Base-by-base conservation (phyloP, 2,888 invertebrate species). In the Cyclophora albipunctata region DNA sequence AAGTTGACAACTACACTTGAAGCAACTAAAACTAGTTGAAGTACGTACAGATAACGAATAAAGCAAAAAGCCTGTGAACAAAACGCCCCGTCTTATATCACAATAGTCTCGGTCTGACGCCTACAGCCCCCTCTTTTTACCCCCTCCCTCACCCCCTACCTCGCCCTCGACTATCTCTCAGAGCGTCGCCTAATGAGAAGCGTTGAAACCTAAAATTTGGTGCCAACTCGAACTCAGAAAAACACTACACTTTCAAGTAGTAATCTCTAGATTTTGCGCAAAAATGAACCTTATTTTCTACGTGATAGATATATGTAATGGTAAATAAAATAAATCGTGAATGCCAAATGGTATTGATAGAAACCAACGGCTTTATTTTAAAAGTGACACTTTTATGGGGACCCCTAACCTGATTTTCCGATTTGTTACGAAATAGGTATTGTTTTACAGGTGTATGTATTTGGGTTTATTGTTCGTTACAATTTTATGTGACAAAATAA, bases 151-250 rank as follows among this genome's bases (percentile, higher is more conserved):
- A 55, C 52, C 50, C 52, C 46, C 56, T 59, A 58, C 54, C 51
- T 53, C 45, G 47, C 50, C 53, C 52, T 52, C 58, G 51, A 62
- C 59, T 64, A 63, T 57, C 64, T 57, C 58, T 63, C 60, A 67
- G 71, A 78, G 67, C 76, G 71, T 67, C 71, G 73, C 71, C 80
- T 86, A 86, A 86, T 84, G 84, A 85, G 84, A 83, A 83, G 76
- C 84, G 81, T 80, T 75, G 81, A 75, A 76, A 84, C 75, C 84
- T 83, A 80, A 86, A 86, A 86, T 86, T 85, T 79, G 81, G 84
- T 81, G 82, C 85, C 84, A 84, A 83, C 84, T 86, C 85, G 78
- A 84, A 84, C 81, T 81, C 74, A 75, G 69, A 74, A 84, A 80
- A 77, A 74, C 76, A 71, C 75, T 80, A 72, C 70, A 77, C 63